These are phyloP conservation scores for Sycophila texana DNA, from an alignment of 2,888 invertebrate species.

Conservation along the genomic window DNA sequence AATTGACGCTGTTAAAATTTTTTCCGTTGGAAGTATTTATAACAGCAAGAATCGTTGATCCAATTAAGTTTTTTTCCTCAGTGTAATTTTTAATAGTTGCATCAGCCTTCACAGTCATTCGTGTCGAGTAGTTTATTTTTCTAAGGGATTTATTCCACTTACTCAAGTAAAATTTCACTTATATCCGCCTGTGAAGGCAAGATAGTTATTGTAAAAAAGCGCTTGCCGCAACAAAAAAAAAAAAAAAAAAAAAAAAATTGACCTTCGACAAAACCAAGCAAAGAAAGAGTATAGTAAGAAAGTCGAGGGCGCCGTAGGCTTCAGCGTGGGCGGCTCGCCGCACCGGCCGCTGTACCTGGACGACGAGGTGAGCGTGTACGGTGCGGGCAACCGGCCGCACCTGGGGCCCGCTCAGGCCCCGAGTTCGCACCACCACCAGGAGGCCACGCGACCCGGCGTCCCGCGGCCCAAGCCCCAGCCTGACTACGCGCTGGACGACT, in stretches of 20 bases:
- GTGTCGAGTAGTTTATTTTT: no score
- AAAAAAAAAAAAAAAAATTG: neutral
- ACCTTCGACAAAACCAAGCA: neutral
- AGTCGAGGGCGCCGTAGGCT: neutral
- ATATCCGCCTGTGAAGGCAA: no score
- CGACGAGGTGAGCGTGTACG: constrained; percentile 75
- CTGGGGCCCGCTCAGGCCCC: constrained; percentile 35
- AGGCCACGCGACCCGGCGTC: constrained; percentile 57
- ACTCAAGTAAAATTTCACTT: no score
- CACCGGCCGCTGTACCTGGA: constrained; percentile 71
- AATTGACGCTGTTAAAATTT: no score
- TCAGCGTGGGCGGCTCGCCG: constrained; percentile 53
- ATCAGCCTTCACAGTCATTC: no score
- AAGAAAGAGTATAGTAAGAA: neutral
- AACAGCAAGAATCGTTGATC: no score
- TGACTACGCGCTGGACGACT: constrained; percentile 71
- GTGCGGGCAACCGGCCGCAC: constrained; percentile 9
- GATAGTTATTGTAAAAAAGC: no score
- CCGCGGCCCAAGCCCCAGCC: constrained; percentile 59
- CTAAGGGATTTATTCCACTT: no score
- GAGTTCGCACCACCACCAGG: constrained; percentile 51
- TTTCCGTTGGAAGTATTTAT: no score
- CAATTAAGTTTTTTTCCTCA: no score
- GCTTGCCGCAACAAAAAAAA: neutral
- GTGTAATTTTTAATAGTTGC: no score